Base-by-base conservation (phyloP, 1,140 invertebrate genomes). In the Rhagoletis pomonella region DNA sequence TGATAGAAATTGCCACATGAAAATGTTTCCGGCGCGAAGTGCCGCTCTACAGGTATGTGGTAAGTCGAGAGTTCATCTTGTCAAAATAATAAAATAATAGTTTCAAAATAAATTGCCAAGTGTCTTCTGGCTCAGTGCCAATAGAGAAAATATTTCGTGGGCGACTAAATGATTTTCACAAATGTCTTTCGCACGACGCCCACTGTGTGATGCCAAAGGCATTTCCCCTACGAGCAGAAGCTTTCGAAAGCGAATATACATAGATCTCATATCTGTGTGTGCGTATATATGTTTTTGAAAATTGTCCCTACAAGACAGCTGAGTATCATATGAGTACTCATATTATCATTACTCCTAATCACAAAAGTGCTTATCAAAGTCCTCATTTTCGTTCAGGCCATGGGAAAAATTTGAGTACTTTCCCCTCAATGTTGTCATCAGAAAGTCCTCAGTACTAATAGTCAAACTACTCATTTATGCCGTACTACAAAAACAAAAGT, bases 51-150 rank as follows among this genome's bases (percentile, higher is more conserved):
- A 55, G 14, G n/a, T 81, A 81, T 81, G 2, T 81, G n/a, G 47
- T 50, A 81, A 81, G 55, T 4, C 47, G n/a, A 58, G 73, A 81
- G 73, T 81, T 81, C 73, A 81, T 47, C 47, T 81, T 81, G 47
- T 81, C 73, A 81, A 81, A 81, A 81, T 58, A 58, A 81, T 81
- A 81, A 81, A 81, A 81, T 81, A 81, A 81, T 81, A 81, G 73
- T 81, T 81, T 81, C 47, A 7, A 50, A 29, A 81, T 6, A 81
- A 17, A 19, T 50, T 55, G 73, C 73, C 73, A 81, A 81, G n/a
- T 19, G 19, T 81, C 44, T 55, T 1, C 7, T 81, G 73, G 73
- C 73, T 55, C n/a, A 19, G 14, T 29, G 73, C 73, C 73, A 81
- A n/a, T 9, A 19, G 50, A 81, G 17, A 10, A 81, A 19, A 81